These are phyloP conservation scores for Drosophila paranaensis DNA, from an alignment of 2,888 invertebrate species.

Conservation along the genomic window DNA sequence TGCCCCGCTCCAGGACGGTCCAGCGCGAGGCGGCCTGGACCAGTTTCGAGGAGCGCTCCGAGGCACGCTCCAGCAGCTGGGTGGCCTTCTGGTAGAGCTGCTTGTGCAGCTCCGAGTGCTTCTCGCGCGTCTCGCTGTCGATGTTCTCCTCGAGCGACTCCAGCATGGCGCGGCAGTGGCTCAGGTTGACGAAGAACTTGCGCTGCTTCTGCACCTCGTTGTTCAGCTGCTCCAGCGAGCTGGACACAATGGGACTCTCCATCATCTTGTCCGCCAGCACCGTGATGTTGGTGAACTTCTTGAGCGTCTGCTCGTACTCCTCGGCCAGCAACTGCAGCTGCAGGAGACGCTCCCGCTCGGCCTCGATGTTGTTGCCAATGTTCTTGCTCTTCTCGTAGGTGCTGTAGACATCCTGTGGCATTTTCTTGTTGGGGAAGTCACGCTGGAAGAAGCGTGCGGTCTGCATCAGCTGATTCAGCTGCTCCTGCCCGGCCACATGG, in stretches of 20 bases:
- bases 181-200: constrained; percentile 94
- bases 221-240: constrained; percentile 91
- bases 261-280: constrained; percentile 93
- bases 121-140: constrained; percentile 91
- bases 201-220: constrained; percentile 95
- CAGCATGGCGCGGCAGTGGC: constrained; percentile 93
- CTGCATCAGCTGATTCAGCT: constrained; percentile 87
- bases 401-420: constrained; percentile 88
- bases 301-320: constrained; percentile 94
- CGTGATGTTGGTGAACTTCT: constrained; percentile 94
- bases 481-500: constrained; percentile 88
- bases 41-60: constrained; percentile 92
- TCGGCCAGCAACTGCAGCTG: constrained; percentile 91
- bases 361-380: constrained; percentile 89
- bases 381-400: constrained; percentile 89
- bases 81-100: constrained; percentile 91
- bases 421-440: constrained; percentile 89
- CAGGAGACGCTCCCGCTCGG: constrained; percentile 91
- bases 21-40: constrained; percentile 93
- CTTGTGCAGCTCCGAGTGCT: constrained; percentile 90
- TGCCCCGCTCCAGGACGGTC: constrained; percentile 92
- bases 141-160: constrained; percentile 94
- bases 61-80: constrained; percentile 91
- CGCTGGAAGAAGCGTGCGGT: constrained; percentile 88
- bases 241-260: constrained; percentile 91